phyloP scores from a whole-genome alignment of 2,797 vertebrate genomes.

The Clarias pachynema region DNA sequence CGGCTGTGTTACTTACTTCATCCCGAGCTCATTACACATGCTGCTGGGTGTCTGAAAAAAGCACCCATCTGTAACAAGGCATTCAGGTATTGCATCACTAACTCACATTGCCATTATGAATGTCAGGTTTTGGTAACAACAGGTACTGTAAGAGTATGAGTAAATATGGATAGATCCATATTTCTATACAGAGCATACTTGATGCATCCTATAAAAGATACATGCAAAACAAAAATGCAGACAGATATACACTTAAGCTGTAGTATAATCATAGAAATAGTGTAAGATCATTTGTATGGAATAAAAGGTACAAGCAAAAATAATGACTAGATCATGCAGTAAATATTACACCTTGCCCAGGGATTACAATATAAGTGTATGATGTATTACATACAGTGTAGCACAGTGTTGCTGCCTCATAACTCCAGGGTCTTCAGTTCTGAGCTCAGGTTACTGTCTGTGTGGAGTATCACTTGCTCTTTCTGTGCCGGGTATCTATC shows the following conservation, averaged over 20 bases:
- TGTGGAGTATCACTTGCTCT: not conserved
- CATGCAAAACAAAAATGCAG: not conserved
- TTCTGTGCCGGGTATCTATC: not conserved
- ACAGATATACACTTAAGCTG: not conserved
- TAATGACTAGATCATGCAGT: conserved; percentile 9
- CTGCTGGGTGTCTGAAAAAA: conserved; percentile 53
- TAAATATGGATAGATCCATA: not conserved
- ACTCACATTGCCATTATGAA: conserved; percentile 24
- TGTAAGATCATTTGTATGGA: not conserved
- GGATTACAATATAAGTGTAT: conserved; percentile 17
- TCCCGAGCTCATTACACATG: conserved; percentile 55
- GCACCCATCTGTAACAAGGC: conserved; percentile 56
- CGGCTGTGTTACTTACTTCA: conserved; percentile 51
- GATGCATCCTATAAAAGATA: not conserved
- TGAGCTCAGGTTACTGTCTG: not conserved
- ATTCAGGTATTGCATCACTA: conserved; percentile 49
- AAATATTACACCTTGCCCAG: conserved; percentile 12
- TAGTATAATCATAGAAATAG: conserved; percentile 1
- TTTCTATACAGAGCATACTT: not conserved
- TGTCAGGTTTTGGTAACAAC: conserved; percentile 30
- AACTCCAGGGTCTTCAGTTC: not conserved
- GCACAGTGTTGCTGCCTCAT: not conserved
- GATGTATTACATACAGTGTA: not conserved
- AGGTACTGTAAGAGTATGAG: conserved; percentile 1
- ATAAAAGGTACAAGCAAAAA: not conserved